Evolutionary conservation across 2,888 invertebrate species (phyloP).

Genomic region (Stenolophus ochropezus): DNA sequence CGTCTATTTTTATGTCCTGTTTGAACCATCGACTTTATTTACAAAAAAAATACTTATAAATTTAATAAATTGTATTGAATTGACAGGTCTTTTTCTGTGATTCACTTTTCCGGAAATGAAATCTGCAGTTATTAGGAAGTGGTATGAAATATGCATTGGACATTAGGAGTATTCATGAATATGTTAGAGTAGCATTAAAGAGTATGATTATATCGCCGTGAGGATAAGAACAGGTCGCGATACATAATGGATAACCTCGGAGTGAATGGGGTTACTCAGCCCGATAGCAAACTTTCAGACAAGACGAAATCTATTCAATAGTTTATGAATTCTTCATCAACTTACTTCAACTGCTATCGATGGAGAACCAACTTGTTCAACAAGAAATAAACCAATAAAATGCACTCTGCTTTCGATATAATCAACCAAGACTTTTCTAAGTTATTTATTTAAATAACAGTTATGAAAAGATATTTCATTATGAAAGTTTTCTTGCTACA

Average conservation of each 20-base stretch:
- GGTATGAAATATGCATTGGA: no score
- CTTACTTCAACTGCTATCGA: conserved; percentile 4
- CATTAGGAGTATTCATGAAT: no score
- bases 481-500: background rate
- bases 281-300: background rate
- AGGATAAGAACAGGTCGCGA: background rate
- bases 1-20: no score
- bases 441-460: background rate
- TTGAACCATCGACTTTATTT: no score
- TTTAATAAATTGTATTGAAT: no score
- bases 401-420: background rate
- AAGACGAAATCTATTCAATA: conserved; percentile 10
- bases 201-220: background rate
- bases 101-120: no score
- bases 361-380: background rate
- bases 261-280: conserved; percentile 13
- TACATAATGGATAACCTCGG: conserved; percentile 9
- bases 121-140: no score
- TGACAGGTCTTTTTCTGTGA: no score
- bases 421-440: background rate
- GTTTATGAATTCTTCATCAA: conserved; percentile 26
- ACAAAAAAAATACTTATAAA: no score
- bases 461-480: background rate
- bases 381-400: background rate
- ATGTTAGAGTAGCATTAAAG: background rate